These are phyloP conservation scores for Halisarca cf. caerulea DNA, from an alignment of 37 sponge, comb jelly and placozoan genomes.

Conservation along the genomic window DNA sequence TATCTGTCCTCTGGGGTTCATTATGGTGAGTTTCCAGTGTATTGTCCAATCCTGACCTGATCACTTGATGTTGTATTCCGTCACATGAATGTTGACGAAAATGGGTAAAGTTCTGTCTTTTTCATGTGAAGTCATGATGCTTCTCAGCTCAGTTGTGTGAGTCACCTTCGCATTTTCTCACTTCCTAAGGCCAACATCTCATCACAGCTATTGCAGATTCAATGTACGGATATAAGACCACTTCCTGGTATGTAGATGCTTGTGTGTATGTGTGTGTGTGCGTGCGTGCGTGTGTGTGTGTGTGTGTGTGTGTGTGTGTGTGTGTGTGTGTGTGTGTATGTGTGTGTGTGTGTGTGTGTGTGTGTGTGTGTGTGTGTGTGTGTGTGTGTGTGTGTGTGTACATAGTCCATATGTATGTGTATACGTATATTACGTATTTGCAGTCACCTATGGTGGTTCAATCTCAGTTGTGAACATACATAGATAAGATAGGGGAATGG, in stretches of 20 bases:
- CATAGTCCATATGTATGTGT: background rate
- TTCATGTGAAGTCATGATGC: no score
- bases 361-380: conserved; percentile 20
- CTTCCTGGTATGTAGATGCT: conserved; percentile 29
- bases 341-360: conserved; percentile 24
- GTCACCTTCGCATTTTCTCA: background rate
- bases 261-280: conserved; percentile 19
- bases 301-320: conserved; percentile 23
- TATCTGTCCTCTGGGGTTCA: no score
- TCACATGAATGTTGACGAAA: no score
- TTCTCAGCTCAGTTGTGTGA: background rate
- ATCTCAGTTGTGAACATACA: no score
- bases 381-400: conserved; percentile 21
- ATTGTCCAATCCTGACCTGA: no score
- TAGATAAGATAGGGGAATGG: no score
- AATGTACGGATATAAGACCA: conserved; percentile 82
- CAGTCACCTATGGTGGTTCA: background rate
- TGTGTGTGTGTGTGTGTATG: conserved; percentile 30
- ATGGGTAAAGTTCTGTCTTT: no score
- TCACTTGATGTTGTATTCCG: no score
- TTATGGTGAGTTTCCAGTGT: no score
- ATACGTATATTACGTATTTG: background rate
- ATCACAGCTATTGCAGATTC: conserved; percentile 90
- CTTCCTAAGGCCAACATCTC: conserved; percentile 85
- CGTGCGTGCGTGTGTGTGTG: conserved; percentile 15